These are phyloP conservation scores for Monomorium pharaonis DNA, from an alignment of 1,140 invertebrate species.

Conservation along the genomic window DNA sequence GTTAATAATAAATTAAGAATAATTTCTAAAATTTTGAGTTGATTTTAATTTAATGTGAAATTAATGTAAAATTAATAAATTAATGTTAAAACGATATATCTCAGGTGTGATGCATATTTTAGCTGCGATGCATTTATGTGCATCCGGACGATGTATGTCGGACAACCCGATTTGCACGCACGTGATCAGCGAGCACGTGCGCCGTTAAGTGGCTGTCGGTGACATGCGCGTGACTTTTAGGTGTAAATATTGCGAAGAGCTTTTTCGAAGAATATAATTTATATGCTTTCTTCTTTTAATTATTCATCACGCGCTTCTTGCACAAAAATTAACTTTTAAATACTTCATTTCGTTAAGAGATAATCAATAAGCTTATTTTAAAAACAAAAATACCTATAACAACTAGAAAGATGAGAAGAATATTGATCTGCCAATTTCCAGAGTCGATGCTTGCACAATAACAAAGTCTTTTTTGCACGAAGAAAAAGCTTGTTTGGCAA, in stretches of 20 bases:
- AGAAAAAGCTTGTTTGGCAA: not conserved
- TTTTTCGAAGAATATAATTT: not conserved
- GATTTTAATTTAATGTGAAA: not conserved
- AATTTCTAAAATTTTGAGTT: not conserved
- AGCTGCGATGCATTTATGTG: not conserved
- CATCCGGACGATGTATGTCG: not conserved
- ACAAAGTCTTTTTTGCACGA: not conserved
- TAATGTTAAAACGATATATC: not conserved
- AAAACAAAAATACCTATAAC: not conserved
- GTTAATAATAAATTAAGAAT: not conserved
- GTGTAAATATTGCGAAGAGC: not conserved
- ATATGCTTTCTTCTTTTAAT: not conserved
- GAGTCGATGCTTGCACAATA: not conserved
- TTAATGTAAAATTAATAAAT: not conserved
- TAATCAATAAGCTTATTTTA: not conserved
- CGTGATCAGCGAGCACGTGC: slow-evolving; percentile 38
- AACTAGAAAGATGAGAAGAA: not conserved
- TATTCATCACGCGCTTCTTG: not conserved
- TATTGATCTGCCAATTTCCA: not conserved
- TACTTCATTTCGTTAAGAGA: not conserved
- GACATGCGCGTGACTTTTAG: slow-evolving; percentile 18
- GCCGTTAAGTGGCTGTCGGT: slow-evolving; percentile 13
- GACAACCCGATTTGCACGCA: slow-evolving; percentile 55
- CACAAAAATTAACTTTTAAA: not conserved
- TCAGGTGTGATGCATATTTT: not conserved